phyloP scores from a whole-genome alignment of 2,113 vertebrate species.

The Oceanodroma tethys region DNA sequence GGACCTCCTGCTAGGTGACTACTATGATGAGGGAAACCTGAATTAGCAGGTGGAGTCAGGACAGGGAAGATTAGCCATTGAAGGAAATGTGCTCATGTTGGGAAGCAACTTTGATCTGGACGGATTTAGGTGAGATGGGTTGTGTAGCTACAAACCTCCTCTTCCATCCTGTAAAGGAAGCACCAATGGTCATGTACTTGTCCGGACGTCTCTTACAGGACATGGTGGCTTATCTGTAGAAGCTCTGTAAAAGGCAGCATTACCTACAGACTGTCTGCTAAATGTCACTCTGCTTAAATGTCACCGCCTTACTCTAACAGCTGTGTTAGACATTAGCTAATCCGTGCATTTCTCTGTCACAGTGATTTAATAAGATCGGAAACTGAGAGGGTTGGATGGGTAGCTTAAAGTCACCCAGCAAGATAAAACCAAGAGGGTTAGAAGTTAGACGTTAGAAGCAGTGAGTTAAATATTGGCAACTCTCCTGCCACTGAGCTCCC shows the following conservation, averaged over 20 bases:
- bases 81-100: not conserved
- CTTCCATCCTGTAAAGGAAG: not conserved
- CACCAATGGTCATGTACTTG: not conserved
- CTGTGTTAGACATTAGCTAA: not conserved
- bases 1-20: not conserved
- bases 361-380: not conserved
- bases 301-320: not conserved
- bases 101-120: not conserved
- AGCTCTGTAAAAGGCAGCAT: not conserved
- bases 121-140: not conserved
- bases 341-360: not conserved
- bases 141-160: not conserved
- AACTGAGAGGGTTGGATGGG: not conserved
- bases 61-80: not conserved
- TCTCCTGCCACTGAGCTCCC: not conserved
- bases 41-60: not conserved
- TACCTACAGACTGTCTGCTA: not conserved
- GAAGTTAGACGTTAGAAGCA: not conserved
- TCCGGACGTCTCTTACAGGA: not conserved
- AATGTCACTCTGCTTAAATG: not conserved
- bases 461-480: not conserved
- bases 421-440: not conserved
- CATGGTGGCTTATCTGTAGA: not conserved
- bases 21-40: not conserved
- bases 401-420: not conserved